A percentile compares a stretch with the other conserved stretches of the same genome.
Conservation (phyloP, 2,113 vertebrate species). For the Clupea harengus region DNA sequence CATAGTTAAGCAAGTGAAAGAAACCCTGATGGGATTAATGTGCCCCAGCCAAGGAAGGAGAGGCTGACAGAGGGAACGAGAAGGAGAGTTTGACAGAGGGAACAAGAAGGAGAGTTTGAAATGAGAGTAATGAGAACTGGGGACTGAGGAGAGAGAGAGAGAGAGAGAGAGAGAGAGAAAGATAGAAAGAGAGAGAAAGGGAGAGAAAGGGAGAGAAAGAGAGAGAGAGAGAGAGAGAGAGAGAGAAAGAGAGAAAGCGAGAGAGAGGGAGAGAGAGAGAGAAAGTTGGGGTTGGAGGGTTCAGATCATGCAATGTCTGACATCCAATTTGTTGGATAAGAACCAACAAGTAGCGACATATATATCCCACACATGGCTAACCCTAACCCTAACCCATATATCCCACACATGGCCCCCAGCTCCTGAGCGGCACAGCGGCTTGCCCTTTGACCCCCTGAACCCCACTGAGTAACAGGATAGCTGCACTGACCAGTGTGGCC, state of each 20-base stretch:
- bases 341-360: slow-evolving; percentile 20
- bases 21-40: neutral
- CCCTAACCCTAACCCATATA: too few relatives aligned
- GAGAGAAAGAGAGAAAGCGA: neutral
- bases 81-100: neutral
- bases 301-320: neutral
- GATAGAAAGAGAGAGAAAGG: neutral
- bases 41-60: neutral
- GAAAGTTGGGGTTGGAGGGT: neutral
- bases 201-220: neutral
- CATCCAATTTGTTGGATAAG: slow-evolving; percentile 20
- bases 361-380: slow-evolving; percentile 8
- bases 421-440: slow-evolving; percentile 28
- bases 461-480: slow-evolving; percentile 18
- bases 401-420: slow-evolving; percentile 18
- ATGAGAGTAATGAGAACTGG: neutral
- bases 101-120: neutral
- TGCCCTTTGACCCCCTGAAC: slow-evolving; percentile 19
- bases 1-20: neutral
- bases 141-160: too few relatives aligned
- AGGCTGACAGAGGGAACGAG: neutral
- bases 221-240: neutral
- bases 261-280: neutral
- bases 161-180: too few relatives aligned
- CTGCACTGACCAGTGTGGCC: neutral